A percentile compares a stretch with the other conserved stretches of the same genome.
These are phyloP conservation scores for Epistrophe eligans DNA, from an alignment of 2,888 invertebrate genomes.

Conservation along the genomic window DNA sequence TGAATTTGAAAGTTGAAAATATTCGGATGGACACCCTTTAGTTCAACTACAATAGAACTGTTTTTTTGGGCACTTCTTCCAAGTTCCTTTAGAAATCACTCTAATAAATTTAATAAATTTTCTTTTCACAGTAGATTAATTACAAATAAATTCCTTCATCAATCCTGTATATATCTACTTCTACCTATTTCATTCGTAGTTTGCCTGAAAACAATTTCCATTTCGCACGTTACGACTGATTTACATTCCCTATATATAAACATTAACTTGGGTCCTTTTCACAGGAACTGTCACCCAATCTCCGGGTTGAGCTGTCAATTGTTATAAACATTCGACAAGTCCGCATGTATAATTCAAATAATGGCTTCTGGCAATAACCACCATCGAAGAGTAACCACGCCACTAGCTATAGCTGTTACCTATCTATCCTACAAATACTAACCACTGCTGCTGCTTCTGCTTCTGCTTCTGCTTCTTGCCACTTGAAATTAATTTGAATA, in stretches of 20 bases:
- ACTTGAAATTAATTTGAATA: conserved; percentile 74
- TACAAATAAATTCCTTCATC: background rate
- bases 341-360: conserved; percentile 61
- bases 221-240: conserved; percentile 22
- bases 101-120: background rate
- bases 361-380: conserved; percentile 34
- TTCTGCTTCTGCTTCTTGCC: conserved; percentile 25
- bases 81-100: background rate
- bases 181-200: background rate
- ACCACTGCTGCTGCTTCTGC: conserved; percentile 13
- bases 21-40: too few relatives aligned
- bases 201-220: background rate
- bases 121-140: background rate
- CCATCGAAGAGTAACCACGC: conserved; percentile 26
- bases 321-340: conserved; percentile 58
- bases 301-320: conserved; percentile 74
- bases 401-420: conserved; percentile 10
- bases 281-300: conserved; percentile 75
- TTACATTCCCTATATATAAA: conserved; percentile 3
- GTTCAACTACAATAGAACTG: too few relatives aligned
- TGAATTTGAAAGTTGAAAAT: too few relatives aligned
- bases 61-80: too few relatives aligned
- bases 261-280: conserved; percentile 59
- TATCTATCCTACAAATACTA: conserved; percentile 20
- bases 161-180: background rate